Conservation (phyloP, 2,888 invertebrate genomes). For the Hartigia nigra region DNA sequence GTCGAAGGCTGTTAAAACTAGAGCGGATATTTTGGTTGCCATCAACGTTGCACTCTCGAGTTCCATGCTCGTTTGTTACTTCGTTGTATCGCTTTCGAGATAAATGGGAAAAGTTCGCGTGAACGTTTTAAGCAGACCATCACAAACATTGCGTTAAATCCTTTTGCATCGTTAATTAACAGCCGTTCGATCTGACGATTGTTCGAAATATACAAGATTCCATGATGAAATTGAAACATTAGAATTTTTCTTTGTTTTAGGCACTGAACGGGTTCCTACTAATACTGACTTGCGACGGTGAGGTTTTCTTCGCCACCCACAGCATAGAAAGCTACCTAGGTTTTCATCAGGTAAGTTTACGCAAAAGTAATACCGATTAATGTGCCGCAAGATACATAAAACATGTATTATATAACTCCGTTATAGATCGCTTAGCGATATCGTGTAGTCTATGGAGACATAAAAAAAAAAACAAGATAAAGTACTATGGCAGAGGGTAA, state of each 20-base stretch:
- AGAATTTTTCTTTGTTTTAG: conserved; percentile 69
- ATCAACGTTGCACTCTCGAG: conserved; percentile 43
- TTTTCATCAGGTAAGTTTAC: conserved; percentile 93
- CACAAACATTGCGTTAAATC: not conserved
- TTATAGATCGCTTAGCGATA: not conserved
- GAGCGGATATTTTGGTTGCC: conserved; percentile 49
- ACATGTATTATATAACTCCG: not conserved
- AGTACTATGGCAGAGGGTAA: not conserved
- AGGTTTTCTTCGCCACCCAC: conserved; percentile 99
- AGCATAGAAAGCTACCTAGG: conserved; percentile 99
- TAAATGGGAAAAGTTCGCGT: conserved; percentile 55
- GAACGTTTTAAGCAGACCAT: conserved; percentile 31
- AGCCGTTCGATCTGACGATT: not conserved
- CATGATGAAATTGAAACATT: not conserved
- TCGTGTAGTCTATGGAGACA: not conserved
- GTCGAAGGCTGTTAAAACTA: conserved; percentile 52
- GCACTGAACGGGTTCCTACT: conserved; percentile 99
- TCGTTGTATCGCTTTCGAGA: conserved; percentile 41
- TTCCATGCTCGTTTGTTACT: conserved; percentile 40
- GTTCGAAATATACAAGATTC: not conserved
- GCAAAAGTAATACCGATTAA: not conserved
- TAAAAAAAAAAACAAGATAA: not conserved
- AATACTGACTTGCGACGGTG: conserved; percentile 98
- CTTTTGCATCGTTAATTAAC: not conserved
- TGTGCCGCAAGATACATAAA: not conserved